Evolutionary conservation across 1,140 invertebrate genomes (phyloP).

Genomic region (Trichonephila clavata): DNA sequence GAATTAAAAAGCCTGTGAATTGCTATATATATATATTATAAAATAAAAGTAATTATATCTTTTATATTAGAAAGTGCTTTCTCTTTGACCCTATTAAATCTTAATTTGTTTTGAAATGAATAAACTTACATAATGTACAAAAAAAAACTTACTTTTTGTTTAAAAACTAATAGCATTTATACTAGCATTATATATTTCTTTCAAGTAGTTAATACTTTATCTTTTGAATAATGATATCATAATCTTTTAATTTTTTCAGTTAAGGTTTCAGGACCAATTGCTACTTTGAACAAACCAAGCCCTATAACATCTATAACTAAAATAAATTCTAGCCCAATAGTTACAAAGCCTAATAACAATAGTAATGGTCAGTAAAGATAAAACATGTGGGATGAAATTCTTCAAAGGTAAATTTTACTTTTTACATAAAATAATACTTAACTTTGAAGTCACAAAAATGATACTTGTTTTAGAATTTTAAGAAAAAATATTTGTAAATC

Average conservation of each 20-base stretch:
- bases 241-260: background rate
- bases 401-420: too few species aligned
- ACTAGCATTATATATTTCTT: background rate
- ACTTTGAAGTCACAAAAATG: too few species aligned
- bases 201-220: background rate
- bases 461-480: too few species aligned
- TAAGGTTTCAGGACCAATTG: background rate
- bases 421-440: too few species aligned
- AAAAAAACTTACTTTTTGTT: background rate
- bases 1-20: too few species aligned
- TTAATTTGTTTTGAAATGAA: too few species aligned
- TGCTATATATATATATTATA: too few species aligned
- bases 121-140: too few species aligned
- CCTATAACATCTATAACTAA: background rate
- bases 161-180: background rate
- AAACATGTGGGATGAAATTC: background rate
- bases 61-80: too few species aligned
- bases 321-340: background rate
- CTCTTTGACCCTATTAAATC: too few species aligned
- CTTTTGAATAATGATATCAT: background rate
- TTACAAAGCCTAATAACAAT: conserved; percentile 7
- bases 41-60: too few species aligned
- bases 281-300: background rate
- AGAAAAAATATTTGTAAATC: too few species aligned
- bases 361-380: background rate